Percentiles rank a stretch among this genome's conserved stretches.
Conservation (phyloP, 2,113 vertebrate species). For the Orycteropus afer region DNA sequence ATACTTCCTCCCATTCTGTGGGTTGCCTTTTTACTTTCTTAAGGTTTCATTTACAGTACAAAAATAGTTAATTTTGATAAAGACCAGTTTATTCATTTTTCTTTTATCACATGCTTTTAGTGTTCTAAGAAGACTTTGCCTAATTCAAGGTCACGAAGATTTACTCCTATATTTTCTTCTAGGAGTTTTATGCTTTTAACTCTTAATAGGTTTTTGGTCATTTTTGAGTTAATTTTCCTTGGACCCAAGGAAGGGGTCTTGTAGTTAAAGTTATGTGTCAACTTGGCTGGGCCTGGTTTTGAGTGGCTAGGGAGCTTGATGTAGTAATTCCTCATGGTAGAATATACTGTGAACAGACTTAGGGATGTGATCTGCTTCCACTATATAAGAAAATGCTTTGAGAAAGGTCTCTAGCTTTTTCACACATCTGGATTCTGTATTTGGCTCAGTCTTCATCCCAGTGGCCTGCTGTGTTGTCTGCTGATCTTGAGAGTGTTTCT, state of each 20-base stretch:
- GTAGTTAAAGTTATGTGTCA: no score
- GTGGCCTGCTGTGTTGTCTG: no score
- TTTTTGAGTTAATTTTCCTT: slow-evolving; percentile 49
- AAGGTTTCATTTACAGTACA: not conserved
- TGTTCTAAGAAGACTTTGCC: not conserved
- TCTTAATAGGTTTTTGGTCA: not conserved
- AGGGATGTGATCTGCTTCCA: no score
- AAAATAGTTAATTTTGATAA: not conserved
- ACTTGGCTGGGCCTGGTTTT: no score
- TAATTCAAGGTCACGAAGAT: not conserved
- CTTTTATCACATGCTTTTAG: not conserved
- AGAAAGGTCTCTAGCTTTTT: no score
- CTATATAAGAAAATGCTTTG: no score
- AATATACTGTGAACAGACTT: no score
- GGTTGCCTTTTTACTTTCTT: slow-evolving; percentile 18
- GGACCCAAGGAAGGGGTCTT: not conserved
- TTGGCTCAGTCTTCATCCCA: no score
- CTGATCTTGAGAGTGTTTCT: no score
- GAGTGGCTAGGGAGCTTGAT: no score
- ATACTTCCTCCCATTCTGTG: not conserved
- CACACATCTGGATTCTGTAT: no score
- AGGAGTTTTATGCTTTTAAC: not conserved
- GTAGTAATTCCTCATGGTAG: no score
- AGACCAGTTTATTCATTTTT: not conserved
- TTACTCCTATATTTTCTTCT: not conserved